Evolutionary conservation across 2,797 vertebrate genomes (phyloP).

Genomic region (Spheniscus humboldti): DNA sequence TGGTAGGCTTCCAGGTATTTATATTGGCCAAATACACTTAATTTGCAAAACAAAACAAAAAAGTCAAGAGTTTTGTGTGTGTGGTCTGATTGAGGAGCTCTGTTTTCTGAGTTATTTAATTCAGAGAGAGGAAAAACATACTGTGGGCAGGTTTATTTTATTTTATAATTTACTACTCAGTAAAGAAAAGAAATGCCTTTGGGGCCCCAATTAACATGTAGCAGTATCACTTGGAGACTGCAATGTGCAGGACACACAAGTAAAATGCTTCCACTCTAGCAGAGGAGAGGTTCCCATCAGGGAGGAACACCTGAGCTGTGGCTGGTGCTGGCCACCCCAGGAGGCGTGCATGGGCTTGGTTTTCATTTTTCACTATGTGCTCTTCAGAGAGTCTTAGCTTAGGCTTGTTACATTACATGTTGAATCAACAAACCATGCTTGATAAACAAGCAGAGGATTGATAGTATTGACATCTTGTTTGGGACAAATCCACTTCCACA

Average conservation of each 20-base stretch:
- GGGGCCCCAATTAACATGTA: background rate
- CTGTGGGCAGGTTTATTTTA: background rate
- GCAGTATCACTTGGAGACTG: background rate
- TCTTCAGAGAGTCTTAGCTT: background rate
- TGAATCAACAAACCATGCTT: background rate
- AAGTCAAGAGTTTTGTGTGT: background rate
- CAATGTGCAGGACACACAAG: background rate
- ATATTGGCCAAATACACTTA: background rate
- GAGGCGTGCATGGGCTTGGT: background rate
- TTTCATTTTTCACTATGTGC: background rate
- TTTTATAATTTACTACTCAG: background rate
- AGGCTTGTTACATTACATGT: background rate
- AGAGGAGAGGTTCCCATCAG: background rate
- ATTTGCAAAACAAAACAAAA: constrained; percentile 11
- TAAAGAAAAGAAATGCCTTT: constrained; percentile 7
- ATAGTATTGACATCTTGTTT: background rate
- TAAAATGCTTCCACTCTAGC: background rate
- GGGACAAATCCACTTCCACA: background rate
- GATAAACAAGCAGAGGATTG: background rate
- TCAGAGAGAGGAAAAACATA: background rate
- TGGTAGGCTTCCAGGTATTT: background rate
- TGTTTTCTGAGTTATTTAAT: background rate
- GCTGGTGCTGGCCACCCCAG: background rate
- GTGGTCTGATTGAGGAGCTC: background rate
- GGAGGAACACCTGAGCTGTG: background rate